Base-by-base conservation (phyloP, 2,113 vertebrate species). In the Dromaius novaehollandiae region DNA sequence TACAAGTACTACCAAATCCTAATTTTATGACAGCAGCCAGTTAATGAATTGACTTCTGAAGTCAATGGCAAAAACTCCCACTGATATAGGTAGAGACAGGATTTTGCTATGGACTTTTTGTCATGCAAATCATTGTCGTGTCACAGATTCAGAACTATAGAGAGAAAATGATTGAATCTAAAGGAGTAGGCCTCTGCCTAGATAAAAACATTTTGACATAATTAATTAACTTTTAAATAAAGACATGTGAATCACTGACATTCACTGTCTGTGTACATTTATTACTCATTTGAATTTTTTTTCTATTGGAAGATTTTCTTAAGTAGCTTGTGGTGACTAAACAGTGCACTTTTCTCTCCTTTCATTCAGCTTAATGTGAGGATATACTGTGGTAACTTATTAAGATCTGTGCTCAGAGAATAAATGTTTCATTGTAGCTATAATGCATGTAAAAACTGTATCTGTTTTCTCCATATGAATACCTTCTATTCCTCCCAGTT, bases 341-440 rank as follows among this genome's bases (percentile, higher is more conserved):
- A 85, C 11, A 9, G 30, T 22, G 15, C 18, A 32, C 38, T 66
- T 89, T 50, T 63, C 12, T 76, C 20, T 76, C 32, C 40, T 75
- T 48, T 66, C 30, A n/a, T 95, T 88, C n/a, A 38, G 28, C 10
- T 68, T 78, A 51, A 48, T 81, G 13, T 58, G 46, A 70, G 30
- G 6, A 46, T 83, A n/a, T 50, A 14, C 13, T 79, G 0, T 56
- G 12, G 5, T 78, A 25, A 30, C n/a, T 68, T 60, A 53, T 56
- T 79, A 76, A 93, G 42, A 26, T 19, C 36, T 77, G 34, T 88
- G 58, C 44, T 77, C 32, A 80, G 77, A 30, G 50, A 90, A 65
- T 81, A 82, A n/a, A 70, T 96, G 74, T 40, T 89, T 95, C 25
- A 91, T 55, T 95, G 66, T 71, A 51, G 58, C 79, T 96, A 36